Evolutionary conservation across 1,140 invertebrate species (phyloP), one percentile per base, ranked within the genome.

Genomic region (Drusus annulatus): DNA sequence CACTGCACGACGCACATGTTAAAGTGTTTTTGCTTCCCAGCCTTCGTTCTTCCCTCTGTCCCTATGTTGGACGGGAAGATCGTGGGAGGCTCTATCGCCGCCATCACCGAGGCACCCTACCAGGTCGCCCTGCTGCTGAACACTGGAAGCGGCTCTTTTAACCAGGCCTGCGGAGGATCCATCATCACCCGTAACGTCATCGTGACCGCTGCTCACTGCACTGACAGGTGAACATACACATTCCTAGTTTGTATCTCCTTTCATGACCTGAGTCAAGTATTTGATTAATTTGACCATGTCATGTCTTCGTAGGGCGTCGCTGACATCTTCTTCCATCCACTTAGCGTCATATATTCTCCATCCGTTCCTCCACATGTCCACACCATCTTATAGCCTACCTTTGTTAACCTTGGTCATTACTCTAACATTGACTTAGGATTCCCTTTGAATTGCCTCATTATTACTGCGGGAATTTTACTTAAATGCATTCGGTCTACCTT

Each of bases 201-300:
- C 51, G 73, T 93, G 3, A 91, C 90, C 10, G 92, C 92, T 36
- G 92, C 91, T 58, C 92, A 93, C 84, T 93, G 93, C 73, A 84
- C 90, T 79, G 80, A 85, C 23, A 78, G 81, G 28, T 82, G 71
- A 79, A 52, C 2, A 60, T 60, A 60, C 19, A 17, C 13, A 13
- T 60, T 60, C n/a, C 15, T 10, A 15, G 8, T 7, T 88, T 23
- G 90, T 90, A 80, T 84, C 83, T 74, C 80, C 85, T 0, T 63
- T 28, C 25, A 16, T 23, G 8, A 23, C 68, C 31, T n/a, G n/a
- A n/a, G n/a, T n/a, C n/a, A n/a, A n/a, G n/a, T n/a, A n/a, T n/a
- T n/a, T n/a, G n/a, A n/a, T n/a, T n/a, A n/a, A n/a, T n/a, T n/a
- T n/a, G n/a, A n/a, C n/a, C n/a, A n/a, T n/a, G n/a, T n/a, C n/a